phyloP scores from a whole-genome alignment of 2,888 invertebrate species.

The Byasa hedistus region DNA sequence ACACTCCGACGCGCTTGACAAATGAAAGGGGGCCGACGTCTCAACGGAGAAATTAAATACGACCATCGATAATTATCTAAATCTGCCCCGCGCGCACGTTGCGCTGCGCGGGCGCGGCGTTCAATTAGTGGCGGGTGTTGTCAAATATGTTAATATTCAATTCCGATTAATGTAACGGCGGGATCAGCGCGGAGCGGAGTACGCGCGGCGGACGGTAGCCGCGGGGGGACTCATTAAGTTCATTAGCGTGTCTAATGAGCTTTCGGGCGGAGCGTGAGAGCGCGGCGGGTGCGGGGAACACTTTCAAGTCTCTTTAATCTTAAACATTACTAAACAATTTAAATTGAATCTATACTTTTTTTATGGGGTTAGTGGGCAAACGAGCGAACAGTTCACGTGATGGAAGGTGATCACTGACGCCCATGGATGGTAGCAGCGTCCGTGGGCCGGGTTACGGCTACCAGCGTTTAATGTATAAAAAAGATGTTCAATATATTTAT shows the following conservation, averaged over 20 bases:
- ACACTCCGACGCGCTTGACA: constrained; percentile 42
- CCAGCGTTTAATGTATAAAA: no score
- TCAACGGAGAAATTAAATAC: constrained; percentile 49
- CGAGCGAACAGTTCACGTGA: no score
- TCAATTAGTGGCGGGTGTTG: constrained; percentile 3
- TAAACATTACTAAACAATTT: no score
- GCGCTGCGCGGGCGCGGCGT: not conserved
- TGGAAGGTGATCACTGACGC: no score
- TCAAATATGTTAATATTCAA: constrained; percentile 32
- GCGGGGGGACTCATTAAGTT: constrained; percentile 67
- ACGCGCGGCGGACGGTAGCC: constrained; percentile 40
- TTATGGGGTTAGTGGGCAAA: no score
- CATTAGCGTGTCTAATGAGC: constrained; percentile 67
- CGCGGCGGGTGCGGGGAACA: not conserved
- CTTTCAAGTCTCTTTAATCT: no score
- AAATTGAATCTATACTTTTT: no score
- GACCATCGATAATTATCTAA: constrained; percentile 53
- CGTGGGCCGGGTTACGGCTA: no score
- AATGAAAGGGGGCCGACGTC: constrained; percentile 52
- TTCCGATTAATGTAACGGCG: constrained; percentile 18
- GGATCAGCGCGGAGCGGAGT: not conserved
- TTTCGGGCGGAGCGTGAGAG: constrained; percentile 44
- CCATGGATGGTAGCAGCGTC: no score
- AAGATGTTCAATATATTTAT: no score
- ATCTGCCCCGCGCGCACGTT: constrained; percentile 19